A percentile compares a stretch with the other conserved stretches of the same genome.
Conservation (phyloP, 2,113 vertebrate species). For the Grantiella picta region DNA sequence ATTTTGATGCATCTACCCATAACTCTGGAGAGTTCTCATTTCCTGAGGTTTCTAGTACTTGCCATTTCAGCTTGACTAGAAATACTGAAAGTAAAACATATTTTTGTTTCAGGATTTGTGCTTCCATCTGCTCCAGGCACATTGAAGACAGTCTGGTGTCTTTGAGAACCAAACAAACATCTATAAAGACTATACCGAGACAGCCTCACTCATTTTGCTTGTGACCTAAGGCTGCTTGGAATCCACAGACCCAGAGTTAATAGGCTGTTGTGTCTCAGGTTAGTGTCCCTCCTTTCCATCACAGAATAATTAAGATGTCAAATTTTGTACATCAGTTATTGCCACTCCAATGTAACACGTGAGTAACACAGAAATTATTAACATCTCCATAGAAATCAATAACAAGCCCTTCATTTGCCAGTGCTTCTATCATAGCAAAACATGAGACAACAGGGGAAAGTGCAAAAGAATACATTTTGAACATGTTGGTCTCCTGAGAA, state of each 20-base stretch:
- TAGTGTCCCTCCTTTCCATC: constrained; percentile 4
- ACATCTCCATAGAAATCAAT: constrained; percentile 60
- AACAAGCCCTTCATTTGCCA: constrained; percentile 36
- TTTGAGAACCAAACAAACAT: not conserved
- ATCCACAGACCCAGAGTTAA: not conserved
- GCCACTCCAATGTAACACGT: not conserved
- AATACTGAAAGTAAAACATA: not conserved
- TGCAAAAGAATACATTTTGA: constrained; percentile 19
- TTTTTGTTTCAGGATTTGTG: not conserved
- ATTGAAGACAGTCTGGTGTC: not conserved
- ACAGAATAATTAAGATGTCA: constrained; percentile 51
- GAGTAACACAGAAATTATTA: constrained; percentile 37
- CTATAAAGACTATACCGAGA: not conserved
- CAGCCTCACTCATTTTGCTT: not conserved
- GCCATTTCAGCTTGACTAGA: not conserved
- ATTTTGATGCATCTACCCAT: not conserved
- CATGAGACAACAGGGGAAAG: not conserved
- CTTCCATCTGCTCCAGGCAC: not conserved
- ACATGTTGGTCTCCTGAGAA: constrained; percentile 25
- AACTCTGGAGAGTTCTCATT: not conserved
- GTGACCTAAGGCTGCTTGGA: not conserved
- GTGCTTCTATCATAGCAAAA: constrained; percentile 35
- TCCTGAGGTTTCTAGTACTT: not conserved
- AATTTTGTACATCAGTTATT: not conserved
- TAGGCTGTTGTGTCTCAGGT: not conserved